Evolutionary conservation across 1,140 invertebrate genomes (phyloP), one percentile per base, ranked within the genome.

Genomic region (Trichoplusia ni): DNA sequence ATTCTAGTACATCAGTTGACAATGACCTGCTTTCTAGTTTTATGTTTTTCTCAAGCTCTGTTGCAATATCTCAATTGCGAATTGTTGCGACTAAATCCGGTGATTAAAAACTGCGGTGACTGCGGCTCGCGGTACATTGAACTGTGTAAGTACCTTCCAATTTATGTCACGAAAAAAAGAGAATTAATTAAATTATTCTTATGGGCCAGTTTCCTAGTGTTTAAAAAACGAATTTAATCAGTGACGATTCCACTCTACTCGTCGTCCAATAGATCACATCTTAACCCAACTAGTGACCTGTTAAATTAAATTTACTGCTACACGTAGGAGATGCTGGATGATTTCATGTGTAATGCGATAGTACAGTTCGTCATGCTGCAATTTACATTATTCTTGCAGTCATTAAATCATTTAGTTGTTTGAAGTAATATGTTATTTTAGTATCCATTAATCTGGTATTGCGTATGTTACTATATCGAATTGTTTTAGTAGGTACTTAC

Each of bases 21-120:
- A 74, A 47, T 83, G 82, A 82, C 81, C 81, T 33, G 69, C 81
- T 85, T 85, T 85, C 76, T 70, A 79, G 38, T 63, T 19, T 14
- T 59, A 61, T 37, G 60, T 60, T 63, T 77, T 69, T 73, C 51
- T 68, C 51, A 64, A 31, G 11, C 14, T 37, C 29, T 51, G 29
- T 71, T 68, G 47, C 67, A 67, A 56, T 49, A 35, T 56, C 49
- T 62, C 58, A 49, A 59, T 44, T 11, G 29, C 18, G n/a, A 35
- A 51, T 31, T 33, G 47, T 51, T 33, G n/a, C 8, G 2, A 29
- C 13, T 2, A 11, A 13, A 51, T 33, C 47, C 31, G 29, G 29
- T 35, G 47, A 21, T 35, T 51, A 35, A n/a, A 14, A 51, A 21
- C 16, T 51, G 35, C 29, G 31, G 29, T 19, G 29, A 0, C 1